These are phyloP conservation scores for Papilio aristodemus DNA, from an alignment of 1,140 invertebrate genomes.

Conservation along the genomic window DNA sequence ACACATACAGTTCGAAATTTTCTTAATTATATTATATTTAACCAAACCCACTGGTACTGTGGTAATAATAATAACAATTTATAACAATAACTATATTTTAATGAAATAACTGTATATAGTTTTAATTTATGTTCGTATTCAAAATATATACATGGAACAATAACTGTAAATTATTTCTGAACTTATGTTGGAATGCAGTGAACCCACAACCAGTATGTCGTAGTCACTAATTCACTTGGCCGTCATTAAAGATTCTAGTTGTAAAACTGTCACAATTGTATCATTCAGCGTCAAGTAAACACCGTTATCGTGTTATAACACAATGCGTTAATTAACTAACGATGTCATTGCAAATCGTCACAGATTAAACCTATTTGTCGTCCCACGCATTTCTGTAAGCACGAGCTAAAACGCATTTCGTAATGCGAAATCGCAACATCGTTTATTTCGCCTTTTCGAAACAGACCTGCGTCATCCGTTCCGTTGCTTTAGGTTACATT, in stretches of 20 bases:
- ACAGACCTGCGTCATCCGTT: conserved; percentile 71
- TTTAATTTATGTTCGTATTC: no score
- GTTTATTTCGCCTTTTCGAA: conserved; percentile 78
- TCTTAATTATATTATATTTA: no score
- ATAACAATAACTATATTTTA: neutral
- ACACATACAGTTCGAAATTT: no score
- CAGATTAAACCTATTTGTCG: conserved; percentile 75
- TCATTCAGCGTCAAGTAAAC: neutral
- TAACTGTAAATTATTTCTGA: neutral
- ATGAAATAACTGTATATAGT: neutral
- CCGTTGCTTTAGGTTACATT: conserved; percentile 56
- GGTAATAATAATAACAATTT: neutral
- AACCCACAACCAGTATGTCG: no score
- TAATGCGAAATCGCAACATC: conserved; percentile 76
- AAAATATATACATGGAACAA: no score
- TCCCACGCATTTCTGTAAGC: conserved; percentile 74
- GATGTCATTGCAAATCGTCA: conserved; percentile 39
- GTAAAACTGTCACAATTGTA: neutral
- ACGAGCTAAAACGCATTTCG: conserved; percentile 71
- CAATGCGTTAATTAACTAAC: conserved; percentile 28
- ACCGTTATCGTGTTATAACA: conserved; percentile 25
- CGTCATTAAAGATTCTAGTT: neutral
- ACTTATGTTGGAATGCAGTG: no score
- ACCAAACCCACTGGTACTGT: no score
- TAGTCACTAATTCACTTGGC: no score